Evolutionary conservation across 2,113 vertebrate species (phyloP), one percentile per base, ranked within the genome.

Genomic region (human (Homo sapiens)): DNA sequence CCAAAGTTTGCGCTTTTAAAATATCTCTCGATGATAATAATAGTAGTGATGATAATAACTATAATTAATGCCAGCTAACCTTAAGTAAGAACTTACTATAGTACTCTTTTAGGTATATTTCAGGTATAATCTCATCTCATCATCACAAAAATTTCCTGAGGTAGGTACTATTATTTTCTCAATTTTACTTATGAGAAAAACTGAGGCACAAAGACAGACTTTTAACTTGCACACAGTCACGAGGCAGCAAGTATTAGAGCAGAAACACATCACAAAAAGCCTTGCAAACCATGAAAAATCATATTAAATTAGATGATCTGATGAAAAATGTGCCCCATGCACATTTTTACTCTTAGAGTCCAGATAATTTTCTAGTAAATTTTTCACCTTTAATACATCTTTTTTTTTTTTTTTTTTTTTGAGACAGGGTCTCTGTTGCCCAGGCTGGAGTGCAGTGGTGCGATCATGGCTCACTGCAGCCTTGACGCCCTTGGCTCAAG

Each of bases 171-270:
- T 57, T 35, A 66, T 87, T 86, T 76, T 92, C 79, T 45, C 16
- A 35, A 30, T 95, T 90, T 93, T 90, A 35, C 57, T 88, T 87
- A 18, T 30, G 38, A 76, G 32, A 84, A 97, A 73, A 82, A n/a
- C 10, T 68, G n/a, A 81, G 45, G 38, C 45, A 79, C 78, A 79
- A 43, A 64, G 6, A 79, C 1, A 17, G 12, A 14, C 5, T 40
- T 87, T 59, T 40, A 23, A 32, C 43, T 55, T 85, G 8, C 45
- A 32, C 50, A 48, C 10, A 22, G 64, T 91, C 52, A 81, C 32
- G 80, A 52, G 11, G 72, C n/a, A 94, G 35, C n/a, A 82, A 57
- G 76, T 35, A 8, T 78, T 35, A 59, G 82, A 43, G 25, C 48
- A 85, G 18, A 6, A 72, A 40, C 8, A 87, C 32, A 59, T n/a